Evolutionary conservation across 2,888 invertebrate genomes (phyloP).

Genomic region (Arctia plantaginis): DNA sequence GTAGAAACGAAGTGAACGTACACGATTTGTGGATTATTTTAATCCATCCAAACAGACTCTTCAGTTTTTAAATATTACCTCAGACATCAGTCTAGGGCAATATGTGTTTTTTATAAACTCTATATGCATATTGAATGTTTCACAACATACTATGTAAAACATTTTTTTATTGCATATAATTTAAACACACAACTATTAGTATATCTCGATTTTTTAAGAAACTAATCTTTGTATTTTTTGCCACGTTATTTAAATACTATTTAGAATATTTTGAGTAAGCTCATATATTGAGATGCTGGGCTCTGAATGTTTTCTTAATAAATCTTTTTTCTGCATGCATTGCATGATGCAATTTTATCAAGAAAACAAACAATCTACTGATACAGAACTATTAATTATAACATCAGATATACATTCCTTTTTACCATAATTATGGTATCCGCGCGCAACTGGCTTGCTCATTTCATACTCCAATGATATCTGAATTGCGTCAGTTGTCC

Average conservation of each 20-base stretch:
- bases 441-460: constrained; percentile 29
- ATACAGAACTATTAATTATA: constrained; percentile 59
- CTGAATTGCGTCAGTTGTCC: constrained; percentile 55
- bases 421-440: constrained; percentile 36
- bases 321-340: neutral
- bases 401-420: constrained; percentile 54
- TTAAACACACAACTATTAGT: no score
- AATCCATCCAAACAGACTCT: neutral
- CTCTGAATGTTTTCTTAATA: neutral
- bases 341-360: constrained; percentile 46
- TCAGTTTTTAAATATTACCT: neutral
- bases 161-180: no score
- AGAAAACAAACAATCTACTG: constrained; percentile 48
- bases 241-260: neutral
- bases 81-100: neutral
- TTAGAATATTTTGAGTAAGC: neutral
- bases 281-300: neutral
- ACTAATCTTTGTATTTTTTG: no score
- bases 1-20: neutral
- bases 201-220: no score
- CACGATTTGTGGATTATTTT: neutral
- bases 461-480: constrained; percentile 37
- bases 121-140: neutral
- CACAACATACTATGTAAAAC: neutral
- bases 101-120: neutral